phyloP scores from a whole-genome alignment of 23 tunicate species.

The Styela clava region DNA sequence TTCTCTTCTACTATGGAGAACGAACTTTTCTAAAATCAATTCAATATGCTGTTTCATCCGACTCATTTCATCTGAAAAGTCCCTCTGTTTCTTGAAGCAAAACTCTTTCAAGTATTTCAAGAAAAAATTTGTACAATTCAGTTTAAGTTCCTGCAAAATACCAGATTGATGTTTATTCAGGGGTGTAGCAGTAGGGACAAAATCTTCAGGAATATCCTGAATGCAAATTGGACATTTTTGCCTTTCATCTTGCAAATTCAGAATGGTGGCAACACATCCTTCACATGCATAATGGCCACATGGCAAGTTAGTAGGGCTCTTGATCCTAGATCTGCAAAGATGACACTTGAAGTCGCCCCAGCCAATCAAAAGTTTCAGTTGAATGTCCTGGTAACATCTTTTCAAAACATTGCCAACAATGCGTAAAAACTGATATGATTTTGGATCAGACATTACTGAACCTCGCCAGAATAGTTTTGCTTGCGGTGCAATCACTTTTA shows the following conservation, averaged over 20 bases:
- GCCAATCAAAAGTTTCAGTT: slow-evolving; percentile 21
- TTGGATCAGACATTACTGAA: slow-evolving; percentile 1
- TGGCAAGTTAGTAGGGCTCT: background rate
- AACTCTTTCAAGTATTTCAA: background rate
- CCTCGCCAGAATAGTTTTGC: slow-evolving; percentile 47
- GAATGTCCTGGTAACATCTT: slow-evolving; percentile 26
- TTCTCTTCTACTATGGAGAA: background rate
- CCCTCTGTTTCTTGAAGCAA: too few relatives aligned
- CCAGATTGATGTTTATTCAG: slow-evolving; percentile 21
- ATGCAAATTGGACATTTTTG: slow-evolving; percentile 42
- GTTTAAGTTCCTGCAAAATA: slow-evolving; percentile 18
- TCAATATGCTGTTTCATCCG: slow-evolving; percentile 6
- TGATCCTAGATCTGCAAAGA: slow-evolving; percentile 16
- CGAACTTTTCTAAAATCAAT: background rate
- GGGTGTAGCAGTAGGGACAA: background rate
- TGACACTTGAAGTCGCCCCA: slow-evolving; percentile 49
- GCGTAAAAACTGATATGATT: slow-evolving; percentile 29
- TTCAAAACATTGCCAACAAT: slow-evolving; percentile 37
- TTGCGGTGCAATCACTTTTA: slow-evolving; percentile 30
- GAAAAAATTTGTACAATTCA: slow-evolving; percentile 10
- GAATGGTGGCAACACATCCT: slow-evolving; percentile 17
- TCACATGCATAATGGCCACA: background rate
- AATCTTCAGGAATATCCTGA: slow-evolving; percentile 10
- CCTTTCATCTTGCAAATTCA: background rate
- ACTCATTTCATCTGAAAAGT: too few relatives aligned